Conservation (phyloP, 1,140 invertebrate species). For the Dreissena rostriformis region DNA sequence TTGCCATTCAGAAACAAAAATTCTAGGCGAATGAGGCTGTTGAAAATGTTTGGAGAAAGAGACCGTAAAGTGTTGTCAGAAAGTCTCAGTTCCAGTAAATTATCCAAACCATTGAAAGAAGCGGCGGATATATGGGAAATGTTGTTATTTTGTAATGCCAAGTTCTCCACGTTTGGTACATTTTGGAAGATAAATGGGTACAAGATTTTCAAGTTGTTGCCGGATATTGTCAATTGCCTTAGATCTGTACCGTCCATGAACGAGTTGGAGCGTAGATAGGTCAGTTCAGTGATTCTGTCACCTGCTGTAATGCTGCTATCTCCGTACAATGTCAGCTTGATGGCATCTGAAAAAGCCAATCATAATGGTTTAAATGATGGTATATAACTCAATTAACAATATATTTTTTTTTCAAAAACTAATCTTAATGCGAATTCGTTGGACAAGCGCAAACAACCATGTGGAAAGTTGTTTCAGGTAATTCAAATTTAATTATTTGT, state of each 20-base stretch:
- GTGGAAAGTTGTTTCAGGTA: too few species aligned
- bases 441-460: too few species aligned
- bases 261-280: slow-evolving; percentile 31
- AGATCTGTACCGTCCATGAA: slow-evolving; percentile 30
- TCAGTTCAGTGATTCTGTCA: slow-evolving; percentile 21
- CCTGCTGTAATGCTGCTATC: slow-evolving; percentile 40
- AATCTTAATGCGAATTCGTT: too few species aligned
- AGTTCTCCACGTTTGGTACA: slow-evolving; percentile 34
- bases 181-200: slow-evolving; percentile 48
- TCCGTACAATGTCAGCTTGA: slow-evolving; percentile 43
- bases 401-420: too few species aligned
- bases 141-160: slow-evolving; percentile 59
- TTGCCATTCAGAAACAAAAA: slow-evolving; percentile 56
- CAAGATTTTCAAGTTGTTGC: slow-evolving; percentile 51
- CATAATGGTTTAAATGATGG: too few species aligned
- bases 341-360: slow-evolving; percentile 44
- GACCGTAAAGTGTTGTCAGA: slow-evolving; percentile 51
- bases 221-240: slow-evolving; percentile 46
- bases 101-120: slow-evolving; percentile 26
- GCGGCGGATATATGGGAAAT: slow-evolving; percentile 52
- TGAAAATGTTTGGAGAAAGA: slow-evolving; percentile 45
- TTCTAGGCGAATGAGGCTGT: slow-evolving; percentile 19
- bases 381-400: too few species aligned
- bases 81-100: slow-evolving; percentile 52
- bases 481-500: too few species aligned